Evolutionary conservation across 2,797 vertebrate species (phyloP).

Genomic region (Falco peregrinus): DNA sequence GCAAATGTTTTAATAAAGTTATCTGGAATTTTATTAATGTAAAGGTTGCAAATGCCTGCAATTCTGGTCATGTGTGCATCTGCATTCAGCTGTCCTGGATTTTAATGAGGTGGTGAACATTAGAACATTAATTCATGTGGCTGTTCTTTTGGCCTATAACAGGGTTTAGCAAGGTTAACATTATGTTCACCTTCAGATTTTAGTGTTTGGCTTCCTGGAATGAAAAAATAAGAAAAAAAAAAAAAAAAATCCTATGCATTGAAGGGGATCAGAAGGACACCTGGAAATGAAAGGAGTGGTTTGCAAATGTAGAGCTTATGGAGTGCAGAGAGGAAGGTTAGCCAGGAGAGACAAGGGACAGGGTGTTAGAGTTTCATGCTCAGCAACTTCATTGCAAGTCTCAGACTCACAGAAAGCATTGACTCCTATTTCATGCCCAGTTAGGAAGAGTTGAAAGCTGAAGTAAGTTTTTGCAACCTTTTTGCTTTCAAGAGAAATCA

Average conservation of each 20-base stretch:
- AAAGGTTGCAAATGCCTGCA: background rate
- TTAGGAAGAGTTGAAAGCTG: background rate
- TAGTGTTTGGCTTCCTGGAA: background rate
- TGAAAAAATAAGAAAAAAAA: background rate
- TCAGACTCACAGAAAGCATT: background rate
- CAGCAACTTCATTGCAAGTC: background rate
- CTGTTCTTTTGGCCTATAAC: background rate
- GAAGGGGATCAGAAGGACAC: background rate
- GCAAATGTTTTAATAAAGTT: background rate
- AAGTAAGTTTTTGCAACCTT: background rate
- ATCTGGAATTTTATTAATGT: constrained; percentile 27
- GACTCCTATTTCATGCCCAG: background rate
- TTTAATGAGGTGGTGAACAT: constrained; percentile 4
- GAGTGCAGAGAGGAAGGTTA: background rate
- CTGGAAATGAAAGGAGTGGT: background rate
- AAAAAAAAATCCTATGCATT: background rate
- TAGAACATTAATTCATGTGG: background rate
- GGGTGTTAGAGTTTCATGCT: background rate
- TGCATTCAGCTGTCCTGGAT: constrained; percentile 12
- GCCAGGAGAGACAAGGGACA: background rate
- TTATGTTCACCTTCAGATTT: background rate
- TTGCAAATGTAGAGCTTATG: background rate
- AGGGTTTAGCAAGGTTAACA: background rate
- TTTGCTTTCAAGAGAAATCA: background rate
- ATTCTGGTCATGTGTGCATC: constrained; percentile 1